A percentile compares a stretch with the other conserved stretches of the same genome.
These are phyloP conservation scores for Strix occidentalis DNA, from an alignment of 2,797 vertebrate species.

Conservation along the genomic window DNA sequence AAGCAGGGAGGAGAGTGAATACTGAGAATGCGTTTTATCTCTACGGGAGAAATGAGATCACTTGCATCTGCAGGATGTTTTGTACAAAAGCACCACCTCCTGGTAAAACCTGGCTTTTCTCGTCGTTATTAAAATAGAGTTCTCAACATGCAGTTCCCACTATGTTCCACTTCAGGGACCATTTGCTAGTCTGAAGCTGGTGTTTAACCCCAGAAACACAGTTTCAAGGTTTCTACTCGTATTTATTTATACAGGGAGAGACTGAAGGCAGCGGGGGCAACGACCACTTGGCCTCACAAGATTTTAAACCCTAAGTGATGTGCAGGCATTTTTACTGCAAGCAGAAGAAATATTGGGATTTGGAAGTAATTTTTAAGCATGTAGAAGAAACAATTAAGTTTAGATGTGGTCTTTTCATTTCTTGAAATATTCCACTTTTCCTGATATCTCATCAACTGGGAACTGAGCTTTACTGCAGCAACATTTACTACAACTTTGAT, in stretches of 20 bases:
- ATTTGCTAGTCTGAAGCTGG: not conserved
- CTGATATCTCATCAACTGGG: not conserved
- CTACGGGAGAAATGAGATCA: slow-evolving; percentile 12
- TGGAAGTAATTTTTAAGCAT: not conserved
- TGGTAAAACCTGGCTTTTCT: slow-evolving; percentile 62
- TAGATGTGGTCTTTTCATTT: not conserved
- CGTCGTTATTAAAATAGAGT: not conserved
- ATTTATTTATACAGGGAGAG: not conserved
- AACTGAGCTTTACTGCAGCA: not conserved
- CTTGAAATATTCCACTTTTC: not conserved
- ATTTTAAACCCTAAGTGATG: not conserved
- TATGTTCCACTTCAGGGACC: not conserved
- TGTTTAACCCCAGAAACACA: not conserved
- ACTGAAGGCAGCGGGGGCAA: not conserved
- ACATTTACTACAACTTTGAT: not conserved
- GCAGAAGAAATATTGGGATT: not conserved
- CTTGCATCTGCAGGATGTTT: slow-evolving; percentile 54
- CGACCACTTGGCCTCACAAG: not conserved
- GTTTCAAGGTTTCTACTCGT: not conserved
- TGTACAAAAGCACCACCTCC: slow-evolving; percentile 80
- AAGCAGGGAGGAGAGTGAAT: not conserved
- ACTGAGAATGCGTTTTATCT: not conserved
- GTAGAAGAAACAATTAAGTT: not conserved
- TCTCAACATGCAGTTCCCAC: not conserved
- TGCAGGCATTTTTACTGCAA: not conserved